Evolutionary conservation across 2,797 vertebrate genomes (phyloP).

Genomic region (Knipowitschia caucasica): DNA sequence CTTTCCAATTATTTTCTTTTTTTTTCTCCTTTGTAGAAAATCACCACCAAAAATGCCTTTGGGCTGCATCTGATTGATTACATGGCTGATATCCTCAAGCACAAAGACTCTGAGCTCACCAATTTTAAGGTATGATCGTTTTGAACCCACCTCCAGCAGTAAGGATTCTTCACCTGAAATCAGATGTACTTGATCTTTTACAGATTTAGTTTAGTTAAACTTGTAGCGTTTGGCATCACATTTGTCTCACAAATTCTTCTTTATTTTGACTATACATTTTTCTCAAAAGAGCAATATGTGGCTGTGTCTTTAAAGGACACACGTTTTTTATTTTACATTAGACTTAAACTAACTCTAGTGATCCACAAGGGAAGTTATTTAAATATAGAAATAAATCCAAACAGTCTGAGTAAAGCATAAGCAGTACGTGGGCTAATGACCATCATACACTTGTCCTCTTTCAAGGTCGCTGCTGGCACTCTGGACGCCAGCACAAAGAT

Average conservation of each 20-base stretch:
- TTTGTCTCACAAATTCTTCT: no score
- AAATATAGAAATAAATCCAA: no score
- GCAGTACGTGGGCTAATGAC: background rate
- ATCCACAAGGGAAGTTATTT: no score
- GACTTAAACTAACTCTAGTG: no score
- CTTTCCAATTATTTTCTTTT: background rate
- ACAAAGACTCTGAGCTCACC: slow-evolving; percentile 86
- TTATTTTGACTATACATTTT: no score
- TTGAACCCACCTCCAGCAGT: background rate
- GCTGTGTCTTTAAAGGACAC: no score
- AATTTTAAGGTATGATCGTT: slow-evolving; percentile 88
- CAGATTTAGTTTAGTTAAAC: background rate
- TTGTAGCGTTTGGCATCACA: no score
- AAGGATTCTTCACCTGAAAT: background rate
- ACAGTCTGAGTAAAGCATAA: no score
- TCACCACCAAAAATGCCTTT: slow-evolving; percentile 95
- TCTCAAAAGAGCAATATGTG: no score
- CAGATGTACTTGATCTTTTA: background rate
- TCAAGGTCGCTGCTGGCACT: slow-evolving; percentile 88
- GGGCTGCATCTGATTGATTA: slow-evolving; percentile 95
- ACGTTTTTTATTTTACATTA: no score
- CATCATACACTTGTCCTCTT: slow-evolving; percentile 8
- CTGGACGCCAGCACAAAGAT: slow-evolving; percentile 96
- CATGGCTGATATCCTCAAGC: slow-evolving; percentile 89
- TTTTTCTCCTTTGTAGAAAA: slow-evolving; percentile 83